Conservation (phyloP, 2,888 invertebrate genomes). For the Lagria hirta region DNA sequence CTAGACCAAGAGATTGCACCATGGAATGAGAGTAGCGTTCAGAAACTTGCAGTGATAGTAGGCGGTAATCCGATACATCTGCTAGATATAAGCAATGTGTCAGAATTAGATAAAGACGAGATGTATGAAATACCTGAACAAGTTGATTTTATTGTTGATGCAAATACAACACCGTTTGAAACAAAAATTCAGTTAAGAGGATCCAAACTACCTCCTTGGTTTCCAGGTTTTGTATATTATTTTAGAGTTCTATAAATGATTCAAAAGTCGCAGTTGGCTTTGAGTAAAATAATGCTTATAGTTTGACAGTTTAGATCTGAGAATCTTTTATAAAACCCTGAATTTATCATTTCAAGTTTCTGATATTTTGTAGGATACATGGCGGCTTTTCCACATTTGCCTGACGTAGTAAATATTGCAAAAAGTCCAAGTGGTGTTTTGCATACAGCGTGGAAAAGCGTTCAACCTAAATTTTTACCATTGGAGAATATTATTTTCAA, state of each 20-base stretch:
- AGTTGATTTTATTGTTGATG: conserved; percentile 47
- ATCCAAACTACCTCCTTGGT: conserved; percentile 47
- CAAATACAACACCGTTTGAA: conserved; percentile 44
- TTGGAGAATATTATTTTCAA: conserved; percentile 37
- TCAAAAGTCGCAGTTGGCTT: no score
- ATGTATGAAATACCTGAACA: conserved; percentile 37
- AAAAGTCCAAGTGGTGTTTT: conserved; percentile 47
- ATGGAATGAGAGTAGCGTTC: conserved; percentile 8
- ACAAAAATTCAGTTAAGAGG: conserved; percentile 50
- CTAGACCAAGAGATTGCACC: conserved; percentile 11
- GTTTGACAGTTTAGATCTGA: no score
- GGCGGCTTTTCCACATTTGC: conserved; percentile 47
- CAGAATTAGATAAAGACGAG: conserved; percentile 31
- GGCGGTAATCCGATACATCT: conserved; percentile 41
- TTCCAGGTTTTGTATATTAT: conserved; percentile 52
- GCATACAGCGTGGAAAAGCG: conserved; percentile 47
- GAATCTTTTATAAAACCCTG: no score
- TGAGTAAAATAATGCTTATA: no score
- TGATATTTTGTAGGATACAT: conserved; percentile 44
- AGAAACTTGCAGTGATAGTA: conserved; percentile 16
- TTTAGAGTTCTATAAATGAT: no score
- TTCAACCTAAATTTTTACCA: conserved; percentile 48
- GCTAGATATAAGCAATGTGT: conserved; percentile 33
- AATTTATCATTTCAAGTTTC: conserved; percentile 10
- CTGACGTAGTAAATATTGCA: conserved; percentile 43